These are phyloP conservation scores for Acrobasis suavella DNA, from an alignment of 2,888 invertebrate genomes.

Conservation along the genomic window DNA sequence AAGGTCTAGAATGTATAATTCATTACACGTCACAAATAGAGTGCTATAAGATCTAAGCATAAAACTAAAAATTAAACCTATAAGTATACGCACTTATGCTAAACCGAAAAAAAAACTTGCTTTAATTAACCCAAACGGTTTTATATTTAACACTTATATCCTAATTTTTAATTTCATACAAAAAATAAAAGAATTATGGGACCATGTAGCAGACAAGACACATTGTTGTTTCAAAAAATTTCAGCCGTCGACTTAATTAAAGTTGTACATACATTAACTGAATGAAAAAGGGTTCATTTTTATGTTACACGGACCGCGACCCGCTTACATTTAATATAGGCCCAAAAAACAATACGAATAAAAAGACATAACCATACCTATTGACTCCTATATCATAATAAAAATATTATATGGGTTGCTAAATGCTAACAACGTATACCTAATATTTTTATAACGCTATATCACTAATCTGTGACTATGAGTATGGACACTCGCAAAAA, in stretches of 20 bases:
- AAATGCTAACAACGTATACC: no score
- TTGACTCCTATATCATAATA: conserved; percentile 19
- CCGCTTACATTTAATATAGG: conserved; percentile 37
- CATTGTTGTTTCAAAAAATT: conserved; percentile 39
- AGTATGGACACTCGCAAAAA: no score
- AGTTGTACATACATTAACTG: conserved; percentile 41
- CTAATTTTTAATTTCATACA: background rate
- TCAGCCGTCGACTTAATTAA: conserved; percentile 56
- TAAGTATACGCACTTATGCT: no score
- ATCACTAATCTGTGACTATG: no score
- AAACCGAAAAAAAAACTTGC: no score
- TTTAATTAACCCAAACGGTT: background rate
- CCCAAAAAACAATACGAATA: conserved; percentile 43
- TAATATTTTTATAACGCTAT: no score
- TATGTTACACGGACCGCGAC: conserved; percentile 15
- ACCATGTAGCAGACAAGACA: conserved; percentile 27
- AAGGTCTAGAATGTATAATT: no score
- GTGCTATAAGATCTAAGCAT: no score
- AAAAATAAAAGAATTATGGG: conserved; percentile 10
- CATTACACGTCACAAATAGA: no score
- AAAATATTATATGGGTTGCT: no score
- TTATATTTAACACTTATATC: background rate
- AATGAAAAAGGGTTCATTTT: conserved; percentile 48
- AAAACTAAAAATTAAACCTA: no score
- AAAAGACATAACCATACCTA: conserved; percentile 31